phyloP scores from a whole-genome alignment of 2,888 invertebrate genomes.

The Dioctria rufipes region DNA sequence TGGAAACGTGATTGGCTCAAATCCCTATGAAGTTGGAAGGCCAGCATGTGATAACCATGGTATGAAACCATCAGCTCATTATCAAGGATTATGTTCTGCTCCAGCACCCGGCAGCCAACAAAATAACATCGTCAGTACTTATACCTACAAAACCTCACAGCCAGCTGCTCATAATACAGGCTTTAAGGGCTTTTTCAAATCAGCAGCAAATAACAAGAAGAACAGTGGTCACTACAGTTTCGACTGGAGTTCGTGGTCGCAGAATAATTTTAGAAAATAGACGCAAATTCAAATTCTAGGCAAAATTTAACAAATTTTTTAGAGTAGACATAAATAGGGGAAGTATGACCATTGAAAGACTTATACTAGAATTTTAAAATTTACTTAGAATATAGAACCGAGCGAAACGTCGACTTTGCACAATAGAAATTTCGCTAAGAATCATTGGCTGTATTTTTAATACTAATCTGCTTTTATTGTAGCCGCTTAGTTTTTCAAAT shows the following conservation, averaged over 20 bases:
- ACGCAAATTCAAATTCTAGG: slow-evolving; percentile 34
- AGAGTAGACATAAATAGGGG: slow-evolving; percentile 14
- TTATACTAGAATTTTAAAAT: slow-evolving; percentile 40
- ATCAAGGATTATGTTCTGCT: slow-evolving; percentile 81
- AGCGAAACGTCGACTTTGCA: neutral
- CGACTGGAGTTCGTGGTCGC: slow-evolving; percentile 35
- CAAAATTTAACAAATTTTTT: slow-evolving; percentile 48
- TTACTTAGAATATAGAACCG: slow-evolving; percentile 17
- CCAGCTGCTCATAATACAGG: neutral
- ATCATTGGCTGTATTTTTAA: no score
- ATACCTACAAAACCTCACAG: slow-evolving; percentile 65
- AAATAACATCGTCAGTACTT: slow-evolving; percentile 68
- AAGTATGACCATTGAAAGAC: slow-evolving; percentile 30
- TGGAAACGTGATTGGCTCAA: slow-evolving; percentile 83
- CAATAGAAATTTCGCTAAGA: no score
- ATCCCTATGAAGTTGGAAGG: slow-evolving; percentile 83
- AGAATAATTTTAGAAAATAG: slow-evolving; percentile 38
- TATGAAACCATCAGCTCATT: slow-evolving; percentile 80
- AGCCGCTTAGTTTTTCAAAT: no score
- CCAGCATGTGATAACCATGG: slow-evolving; percentile 82
- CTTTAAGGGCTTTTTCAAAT: slow-evolving; percentile 29
- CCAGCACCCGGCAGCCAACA: slow-evolving; percentile 73
- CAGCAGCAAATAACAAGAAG: slow-evolving; percentile 16
- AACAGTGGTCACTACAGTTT: neutral
- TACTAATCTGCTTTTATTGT: no score